A percentile compares a stretch with the other conserved stretches of the same genome.
phyloP scores from a whole-genome alignment of 1,140 invertebrate genomes.

The Oncopodura yosiiana region DNA sequence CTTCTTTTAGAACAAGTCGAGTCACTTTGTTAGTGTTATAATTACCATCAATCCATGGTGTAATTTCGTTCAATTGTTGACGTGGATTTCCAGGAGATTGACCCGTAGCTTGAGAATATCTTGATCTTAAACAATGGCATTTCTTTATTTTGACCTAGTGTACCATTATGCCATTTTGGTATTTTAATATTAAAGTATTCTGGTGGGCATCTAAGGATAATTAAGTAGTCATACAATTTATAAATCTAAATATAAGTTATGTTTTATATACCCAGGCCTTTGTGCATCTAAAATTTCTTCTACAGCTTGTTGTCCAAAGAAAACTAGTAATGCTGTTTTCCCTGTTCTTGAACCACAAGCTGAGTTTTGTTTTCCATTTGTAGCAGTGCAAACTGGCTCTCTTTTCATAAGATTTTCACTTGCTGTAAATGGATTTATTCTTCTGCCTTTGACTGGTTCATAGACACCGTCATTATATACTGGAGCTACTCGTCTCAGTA shows the following conservation, averaged over 20 bases:
- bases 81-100: conserved; percentile 48
- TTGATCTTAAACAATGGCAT: conserved; percentile 45
- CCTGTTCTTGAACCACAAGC: conserved; percentile 44
- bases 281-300: conserved; percentile 56
- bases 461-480: conserved; percentile 56
- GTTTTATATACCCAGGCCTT: no score
- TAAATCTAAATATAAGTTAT: no score
- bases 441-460: conserved; percentile 40
- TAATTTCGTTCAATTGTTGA: conserved; percentile 54
- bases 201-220: no score
- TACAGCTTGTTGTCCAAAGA: conserved; percentile 57
- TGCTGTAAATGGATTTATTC: conserved; percentile 49
- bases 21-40: no score
- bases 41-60: conserved; percentile 53
- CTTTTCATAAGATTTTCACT: conserved; percentile 46
- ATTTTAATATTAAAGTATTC: conserved; percentile 51
- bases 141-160: conserved; percentile 37
- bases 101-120: conserved; percentile 45
- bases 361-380: neutral
- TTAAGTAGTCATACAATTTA: no score
- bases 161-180: conserved; percentile 42
- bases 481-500: conserved; percentile 49
- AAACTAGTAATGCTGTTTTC: conserved; percentile 55
- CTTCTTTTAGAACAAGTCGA: no score
- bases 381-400: neutral